Percentiles rank a stretch among this genome's conserved stretches.
Conservation (phyloP, 2,888 invertebrate species). For the Erynnis tages region DNA sequence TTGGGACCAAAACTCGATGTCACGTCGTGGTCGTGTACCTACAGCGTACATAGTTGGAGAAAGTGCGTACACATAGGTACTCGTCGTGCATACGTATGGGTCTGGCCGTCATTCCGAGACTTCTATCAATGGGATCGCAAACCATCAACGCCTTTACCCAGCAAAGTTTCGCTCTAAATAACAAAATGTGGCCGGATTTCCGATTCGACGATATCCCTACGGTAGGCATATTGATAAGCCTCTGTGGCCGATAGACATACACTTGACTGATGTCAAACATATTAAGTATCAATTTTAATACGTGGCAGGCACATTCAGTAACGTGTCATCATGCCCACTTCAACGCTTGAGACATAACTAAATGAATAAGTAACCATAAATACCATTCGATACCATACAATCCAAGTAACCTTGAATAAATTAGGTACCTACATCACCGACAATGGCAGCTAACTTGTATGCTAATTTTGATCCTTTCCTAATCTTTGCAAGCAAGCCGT, state of each 20-base stretch:
- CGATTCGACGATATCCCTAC: slow-evolving; percentile 41
- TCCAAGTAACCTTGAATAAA: slow-evolving; percentile 13
- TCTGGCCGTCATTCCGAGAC: slow-evolving; percentile 55
- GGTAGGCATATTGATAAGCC: slow-evolving; percentile 10
- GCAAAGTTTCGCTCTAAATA: slow-evolving; percentile 70
- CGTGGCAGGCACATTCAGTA: slow-evolving; percentile 5
- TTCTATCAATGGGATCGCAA: slow-evolving; percentile 65
- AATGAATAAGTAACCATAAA: slow-evolving; percentile 21
- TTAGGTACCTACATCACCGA: slow-evolving; percentile 16
- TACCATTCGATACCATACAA: slow-evolving; percentile 17
- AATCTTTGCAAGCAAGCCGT: not conserved
- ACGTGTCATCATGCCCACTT: not conserved
- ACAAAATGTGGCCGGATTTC: slow-evolving; percentile 71
- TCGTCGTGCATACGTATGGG: slow-evolving; percentile 40
- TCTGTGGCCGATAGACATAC: not conserved
- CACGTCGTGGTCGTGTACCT: too few species aligned
- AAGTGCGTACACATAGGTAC: slow-evolving; percentile 56
- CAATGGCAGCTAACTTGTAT: slow-evolving; percentile 20
- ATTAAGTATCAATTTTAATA: not conserved
- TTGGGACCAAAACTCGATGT: slow-evolving; percentile 58
- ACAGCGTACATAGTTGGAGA: slow-evolving; percentile 62
- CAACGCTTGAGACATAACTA: slow-evolving; percentile 3
- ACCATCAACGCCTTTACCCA: slow-evolving; percentile 61
- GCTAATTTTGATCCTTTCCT: slow-evolving; percentile 16
- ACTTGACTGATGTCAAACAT: slow-evolving; percentile 25